Base-by-base conservation (phyloP, 2,797 vertebrate genomes). In the Bovichtus diacanthus region DNA sequence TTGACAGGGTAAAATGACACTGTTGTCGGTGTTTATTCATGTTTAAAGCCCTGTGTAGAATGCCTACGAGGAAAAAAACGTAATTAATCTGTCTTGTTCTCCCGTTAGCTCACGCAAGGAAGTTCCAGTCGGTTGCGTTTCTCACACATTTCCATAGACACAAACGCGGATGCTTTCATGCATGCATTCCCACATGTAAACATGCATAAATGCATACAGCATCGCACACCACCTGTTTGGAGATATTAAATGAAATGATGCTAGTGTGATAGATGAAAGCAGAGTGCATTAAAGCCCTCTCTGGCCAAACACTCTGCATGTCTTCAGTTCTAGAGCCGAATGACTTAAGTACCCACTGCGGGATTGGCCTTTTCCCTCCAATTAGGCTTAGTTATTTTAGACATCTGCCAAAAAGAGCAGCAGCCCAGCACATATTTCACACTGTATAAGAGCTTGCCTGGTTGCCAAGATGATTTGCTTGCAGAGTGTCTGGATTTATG, bases 361-460 rank as follows among this genome's bases (percentile, higher is more conserved):
- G 78, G 83, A 83, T 70, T 78, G 77, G 60, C 80, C 73, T 81
- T 87, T 87, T 82, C 69, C 79, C 65, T 84, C 78, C 85, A 84
- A 88, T 91, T 88, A 91, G 73, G 69, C 69, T 84, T 78, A 81
- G 74, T 85, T 88, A 87, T 90, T 84, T 89, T 83, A 87, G 78
- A 89, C 78, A 89, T 87, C 77, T 88, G 73, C 82, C 86, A 80
- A 91, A 89, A 87, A 70, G 64, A 83, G 79, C 76, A 83, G 74
- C 75, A 76, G 43, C 69, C 65, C 72, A 55, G 63, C 11, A 51
- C n/a, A 82, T 83, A 85, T 83, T 90, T 83, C 78, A 83, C 62
- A 69, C 58, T 34, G 68, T 79, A 67, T 67, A 81, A 71, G 71
- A 74, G 66, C 78, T 9, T 19, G 43, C 34, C 61, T 50, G 43